A percentile compares a stretch with the other conserved stretches of the same genome.
Evolutionary conservation across 2,888 invertebrate species (phyloP).

Genomic region (Thelaira solivaga): DNA sequence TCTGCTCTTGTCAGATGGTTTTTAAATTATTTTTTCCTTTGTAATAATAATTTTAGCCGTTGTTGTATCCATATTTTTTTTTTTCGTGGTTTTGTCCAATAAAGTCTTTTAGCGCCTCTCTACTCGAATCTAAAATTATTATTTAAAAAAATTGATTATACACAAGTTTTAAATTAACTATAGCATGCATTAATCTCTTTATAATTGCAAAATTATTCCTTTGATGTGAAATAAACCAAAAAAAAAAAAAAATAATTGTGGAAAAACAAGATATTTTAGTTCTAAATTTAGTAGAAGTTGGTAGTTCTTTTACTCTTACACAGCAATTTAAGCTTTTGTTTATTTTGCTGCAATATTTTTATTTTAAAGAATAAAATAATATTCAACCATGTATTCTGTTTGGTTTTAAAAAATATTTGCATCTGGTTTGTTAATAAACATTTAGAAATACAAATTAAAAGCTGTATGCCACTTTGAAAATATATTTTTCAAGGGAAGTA

Average conservation of each 20-base stretch:
- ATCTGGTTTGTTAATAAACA: no score
- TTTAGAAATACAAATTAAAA: no score
- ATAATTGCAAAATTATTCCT: constrained; percentile 73
- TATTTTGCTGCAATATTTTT: no score
- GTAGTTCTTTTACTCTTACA: constrained; percentile 6
- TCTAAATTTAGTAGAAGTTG: constrained; percentile 39
- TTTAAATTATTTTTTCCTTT: constrained; percentile 53
- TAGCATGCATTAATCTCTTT: constrained; percentile 71
- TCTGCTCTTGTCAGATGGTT: constrained; percentile 44
- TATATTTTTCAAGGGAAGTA: no score
- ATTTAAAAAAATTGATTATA: constrained; percentile 41
- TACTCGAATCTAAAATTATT: constrained; percentile 39
- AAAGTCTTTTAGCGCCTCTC: constrained; percentile 61
- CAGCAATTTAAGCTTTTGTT: constrained; percentile 42
- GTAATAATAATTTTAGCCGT: constrained; percentile 49
- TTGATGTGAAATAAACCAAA: constrained; percentile 33
- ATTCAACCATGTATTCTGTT: no score
- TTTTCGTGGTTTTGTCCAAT: constrained; percentile 18
- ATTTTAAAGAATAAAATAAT: no score
- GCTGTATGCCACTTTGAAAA: no score
- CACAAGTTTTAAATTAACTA: constrained; percentile 55
- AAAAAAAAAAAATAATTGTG: neutral
- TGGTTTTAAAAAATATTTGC: no score
- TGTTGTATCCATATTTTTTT: neutral
- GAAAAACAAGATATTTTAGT: constrained; percentile 23